A percentile compares a stretch with the other conserved stretches of the same genome.
Evolutionary conservation across 2,888 invertebrate species (phyloP).

Genomic region (Ennomos erosarius): DNA sequence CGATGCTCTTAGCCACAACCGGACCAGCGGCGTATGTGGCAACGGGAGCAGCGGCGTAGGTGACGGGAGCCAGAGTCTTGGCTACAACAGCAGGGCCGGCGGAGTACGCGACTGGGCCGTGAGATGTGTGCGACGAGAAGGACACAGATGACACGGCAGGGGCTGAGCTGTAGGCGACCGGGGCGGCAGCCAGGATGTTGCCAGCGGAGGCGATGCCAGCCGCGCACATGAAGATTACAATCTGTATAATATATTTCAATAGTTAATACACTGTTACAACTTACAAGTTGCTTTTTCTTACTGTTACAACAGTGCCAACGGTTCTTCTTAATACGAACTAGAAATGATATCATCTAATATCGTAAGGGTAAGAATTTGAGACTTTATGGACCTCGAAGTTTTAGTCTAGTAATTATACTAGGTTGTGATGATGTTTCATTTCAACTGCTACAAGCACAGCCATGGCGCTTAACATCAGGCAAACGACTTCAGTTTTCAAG

Average conservation of each 20-base stretch:
- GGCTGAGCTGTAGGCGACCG: constrained; percentile 63
- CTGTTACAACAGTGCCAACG: too few relatives aligned
- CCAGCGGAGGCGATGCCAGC: constrained; percentile 87
- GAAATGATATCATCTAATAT: too few relatives aligned
- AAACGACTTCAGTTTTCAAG: too few relatives aligned
- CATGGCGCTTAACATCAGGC: too few relatives aligned
- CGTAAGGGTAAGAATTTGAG: too few relatives aligned
- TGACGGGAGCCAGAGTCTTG: constrained; percentile 52
- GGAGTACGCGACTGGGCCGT: constrained; percentile 76
- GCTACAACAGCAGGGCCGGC: constrained; percentile 81
- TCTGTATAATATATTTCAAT: constrained; percentile 51
- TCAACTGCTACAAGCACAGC: too few relatives aligned
- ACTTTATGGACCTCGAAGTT: too few relatives aligned
- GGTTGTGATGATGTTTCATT: too few relatives aligned
- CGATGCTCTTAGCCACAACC: constrained; percentile 57
- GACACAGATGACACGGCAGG: constrained; percentile 62
- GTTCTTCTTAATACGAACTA: too few relatives aligned
- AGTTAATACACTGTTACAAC: neutral
- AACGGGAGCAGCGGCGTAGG: constrained; percentile 56
- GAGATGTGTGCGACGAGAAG: constrained; percentile 68
- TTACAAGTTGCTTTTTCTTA: too few relatives aligned
- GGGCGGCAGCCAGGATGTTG: constrained; percentile 71
- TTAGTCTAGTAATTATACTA: too few relatives aligned
- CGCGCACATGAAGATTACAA: constrained; percentile 84
- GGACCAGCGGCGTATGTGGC: constrained; percentile 56